Percentiles rank a stretch among this genome's conserved stretches.
phyloP scores from a whole-genome alignment of 2,113 vertebrate genomes.

The Platanista minor region DNA sequence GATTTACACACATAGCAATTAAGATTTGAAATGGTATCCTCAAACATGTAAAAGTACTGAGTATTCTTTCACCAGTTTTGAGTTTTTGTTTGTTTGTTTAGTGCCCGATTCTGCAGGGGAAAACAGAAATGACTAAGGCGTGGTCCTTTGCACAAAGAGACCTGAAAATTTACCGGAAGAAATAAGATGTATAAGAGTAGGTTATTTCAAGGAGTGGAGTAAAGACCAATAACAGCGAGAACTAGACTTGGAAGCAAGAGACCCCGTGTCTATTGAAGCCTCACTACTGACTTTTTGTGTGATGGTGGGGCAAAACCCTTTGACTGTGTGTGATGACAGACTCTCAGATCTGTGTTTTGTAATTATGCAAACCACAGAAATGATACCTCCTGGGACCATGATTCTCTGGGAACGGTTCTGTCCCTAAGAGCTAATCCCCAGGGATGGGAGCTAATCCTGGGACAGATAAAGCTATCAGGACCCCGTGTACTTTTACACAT shows the following conservation, averaged over 20 bases:
- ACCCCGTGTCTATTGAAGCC: neutral
- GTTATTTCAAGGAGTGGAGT: neutral
- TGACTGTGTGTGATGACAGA: neutral
- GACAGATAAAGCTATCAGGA: neutral
- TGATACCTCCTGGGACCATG: too few relatives aligned
- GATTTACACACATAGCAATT: neutral
- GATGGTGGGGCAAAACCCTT: neutral
- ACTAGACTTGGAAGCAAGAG: neutral
- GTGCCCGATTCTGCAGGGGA: neutral
- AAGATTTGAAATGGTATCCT: neutral
- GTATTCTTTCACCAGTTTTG: neutral
- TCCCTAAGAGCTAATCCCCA: neutral
- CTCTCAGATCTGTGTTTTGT: neutral
- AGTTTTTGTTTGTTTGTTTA: neutral
- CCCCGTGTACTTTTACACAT: too few relatives aligned
- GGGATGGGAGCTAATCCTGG: neutral
- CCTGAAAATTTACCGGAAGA: neutral
- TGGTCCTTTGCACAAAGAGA: neutral
- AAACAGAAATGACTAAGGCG: neutral
- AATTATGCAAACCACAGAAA: neutral
- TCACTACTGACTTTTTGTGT: neutral
- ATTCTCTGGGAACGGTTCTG: neutral
- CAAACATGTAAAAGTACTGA: neutral
- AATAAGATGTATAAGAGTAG: neutral
- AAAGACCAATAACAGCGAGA: neutral